A percentile compares a stretch with the other conserved stretches of the same genome.
Evolutionary conservation across 2,113 vertebrate species (phyloP).

Genomic region (Daphoenositta chrysoptera): DNA sequence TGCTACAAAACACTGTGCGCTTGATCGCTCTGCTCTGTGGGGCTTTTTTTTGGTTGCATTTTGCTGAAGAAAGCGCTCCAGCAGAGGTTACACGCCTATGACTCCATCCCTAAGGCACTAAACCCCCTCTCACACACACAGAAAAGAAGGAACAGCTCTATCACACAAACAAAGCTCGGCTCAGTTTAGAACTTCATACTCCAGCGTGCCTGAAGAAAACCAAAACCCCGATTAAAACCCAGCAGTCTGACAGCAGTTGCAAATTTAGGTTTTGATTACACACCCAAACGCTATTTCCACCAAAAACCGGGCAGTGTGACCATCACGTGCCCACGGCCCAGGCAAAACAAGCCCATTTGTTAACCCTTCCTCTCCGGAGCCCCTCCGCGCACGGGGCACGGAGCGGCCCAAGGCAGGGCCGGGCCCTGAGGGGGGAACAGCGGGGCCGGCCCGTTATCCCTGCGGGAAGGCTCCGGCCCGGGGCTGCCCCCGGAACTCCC

Average conservation of each 20-base stretch:
- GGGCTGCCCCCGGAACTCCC: background rate
- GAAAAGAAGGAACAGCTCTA: background rate
- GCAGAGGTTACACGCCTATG: rapidly evolving
- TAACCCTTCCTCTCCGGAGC: background rate
- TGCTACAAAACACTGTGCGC: background rate
- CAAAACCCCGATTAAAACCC: rapidly evolving
- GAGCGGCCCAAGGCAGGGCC: rapidly evolving
- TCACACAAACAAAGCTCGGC: rapidly evolving
- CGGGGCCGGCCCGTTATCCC: rapidly evolving
- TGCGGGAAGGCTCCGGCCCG: background rate
- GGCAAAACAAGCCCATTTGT: background rate
- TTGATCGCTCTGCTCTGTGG: too few species aligned
- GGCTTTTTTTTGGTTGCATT: background rate
- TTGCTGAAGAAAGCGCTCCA: background rate
- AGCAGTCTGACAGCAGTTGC: rapidly evolving
- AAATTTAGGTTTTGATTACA: background rate
- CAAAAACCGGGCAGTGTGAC: background rate
- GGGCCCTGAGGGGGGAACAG: background rate
- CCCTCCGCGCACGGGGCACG: rapidly evolving
- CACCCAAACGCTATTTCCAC: background rate
- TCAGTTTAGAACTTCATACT: background rate
- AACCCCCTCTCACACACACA: background rate
- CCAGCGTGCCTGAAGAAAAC: rapidly evolving
- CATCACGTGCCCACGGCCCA: background rate
- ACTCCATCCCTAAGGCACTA: background rate